These are phyloP conservation scores for Oegoconia quadripuncta DNA, from an alignment of 2,888 invertebrate species.

Conservation along the genomic window DNA sequence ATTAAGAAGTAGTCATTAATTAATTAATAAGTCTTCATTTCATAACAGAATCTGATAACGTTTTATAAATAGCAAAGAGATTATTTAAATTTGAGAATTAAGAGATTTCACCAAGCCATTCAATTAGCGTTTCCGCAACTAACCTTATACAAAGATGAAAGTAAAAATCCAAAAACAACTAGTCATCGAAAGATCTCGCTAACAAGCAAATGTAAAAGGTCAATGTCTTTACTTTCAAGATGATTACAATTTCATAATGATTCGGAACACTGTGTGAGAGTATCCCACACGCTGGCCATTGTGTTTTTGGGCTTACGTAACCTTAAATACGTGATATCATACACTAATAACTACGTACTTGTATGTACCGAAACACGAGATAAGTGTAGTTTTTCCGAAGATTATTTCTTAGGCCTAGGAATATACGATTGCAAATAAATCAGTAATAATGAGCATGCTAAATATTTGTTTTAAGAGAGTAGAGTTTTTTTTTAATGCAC, in stretches of 20 bases:
- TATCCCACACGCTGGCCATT: conserved; percentile 24
- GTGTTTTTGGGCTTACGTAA: conserved; percentile 27
- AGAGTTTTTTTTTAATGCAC: too few relatives aligned
- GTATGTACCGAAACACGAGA: not conserved
- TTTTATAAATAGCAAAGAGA: too few relatives aligned
- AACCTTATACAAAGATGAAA: conserved; percentile 1
- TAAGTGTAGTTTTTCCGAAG: not conserved
- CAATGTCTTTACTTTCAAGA: conserved; percentile 35
- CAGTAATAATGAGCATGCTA: too few relatives aligned
- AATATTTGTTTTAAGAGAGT: too few relatives aligned
- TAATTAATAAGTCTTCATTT: too few relatives aligned
- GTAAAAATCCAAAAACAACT: conserved; percentile 10
- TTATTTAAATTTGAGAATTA: too few relatives aligned
- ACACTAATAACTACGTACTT: conserved; percentile 1
- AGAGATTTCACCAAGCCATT: too few relatives aligned
- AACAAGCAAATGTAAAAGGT: conserved; percentile 20
- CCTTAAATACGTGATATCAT: conserved; percentile 19
- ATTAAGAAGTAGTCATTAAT: too few relatives aligned
- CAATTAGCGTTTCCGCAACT: not conserved
- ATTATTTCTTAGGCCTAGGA: too few relatives aligned
- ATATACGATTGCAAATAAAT: too few relatives aligned
- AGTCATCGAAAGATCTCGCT: conserved; percentile 11
- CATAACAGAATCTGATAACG: too few relatives aligned
- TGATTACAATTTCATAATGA: conserved; percentile 25
- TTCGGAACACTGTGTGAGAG: conserved; percentile 8